phyloP scores from a whole-genome alignment of 1,140 invertebrate genomes.

The Meloidogyne floridensis region DNA sequence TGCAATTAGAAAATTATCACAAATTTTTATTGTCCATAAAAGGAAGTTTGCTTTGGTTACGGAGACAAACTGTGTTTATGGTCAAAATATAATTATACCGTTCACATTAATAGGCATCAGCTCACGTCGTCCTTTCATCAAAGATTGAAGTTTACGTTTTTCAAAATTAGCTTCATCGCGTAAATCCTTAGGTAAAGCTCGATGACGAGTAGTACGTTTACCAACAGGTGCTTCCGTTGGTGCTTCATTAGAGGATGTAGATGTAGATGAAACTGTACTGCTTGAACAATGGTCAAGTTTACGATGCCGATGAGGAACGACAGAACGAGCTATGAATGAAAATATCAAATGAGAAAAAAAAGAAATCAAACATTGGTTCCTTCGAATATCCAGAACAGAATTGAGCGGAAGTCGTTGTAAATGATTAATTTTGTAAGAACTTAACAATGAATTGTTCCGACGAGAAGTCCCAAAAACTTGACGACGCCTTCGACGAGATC shows the following conservation, averaged over 20 bases:
- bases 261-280: background rate
- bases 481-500: conserved; percentile 4
- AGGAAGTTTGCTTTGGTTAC: background rate
- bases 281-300: conserved; percentile 8
- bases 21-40: background rate
- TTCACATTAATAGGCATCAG: conserved; percentile 60
- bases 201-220: background rate
- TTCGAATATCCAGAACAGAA: background rate
- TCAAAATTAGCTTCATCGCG: conserved; percentile 47
- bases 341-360: background rate
- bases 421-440: background rate
- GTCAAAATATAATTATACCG: conserved; percentile 6
- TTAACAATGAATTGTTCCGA: background rate
- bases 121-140: conserved; percentile 36
- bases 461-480: background rate
- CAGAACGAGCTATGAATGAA: background rate
- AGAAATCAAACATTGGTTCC: background rate
- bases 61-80: background rate
- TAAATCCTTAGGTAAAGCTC: conserved; percentile 30
- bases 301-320: background rate
- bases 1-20: conserved; percentile 25
- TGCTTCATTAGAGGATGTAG: background rate
- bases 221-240: background rate
- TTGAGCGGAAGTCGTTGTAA: conserved; percentile 14
- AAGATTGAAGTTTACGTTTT: conserved; percentile 34